Evolutionary conservation across 2,113 vertebrate genomes (phyloP).

Genomic region (Pachycephala philippinensis): DNA sequence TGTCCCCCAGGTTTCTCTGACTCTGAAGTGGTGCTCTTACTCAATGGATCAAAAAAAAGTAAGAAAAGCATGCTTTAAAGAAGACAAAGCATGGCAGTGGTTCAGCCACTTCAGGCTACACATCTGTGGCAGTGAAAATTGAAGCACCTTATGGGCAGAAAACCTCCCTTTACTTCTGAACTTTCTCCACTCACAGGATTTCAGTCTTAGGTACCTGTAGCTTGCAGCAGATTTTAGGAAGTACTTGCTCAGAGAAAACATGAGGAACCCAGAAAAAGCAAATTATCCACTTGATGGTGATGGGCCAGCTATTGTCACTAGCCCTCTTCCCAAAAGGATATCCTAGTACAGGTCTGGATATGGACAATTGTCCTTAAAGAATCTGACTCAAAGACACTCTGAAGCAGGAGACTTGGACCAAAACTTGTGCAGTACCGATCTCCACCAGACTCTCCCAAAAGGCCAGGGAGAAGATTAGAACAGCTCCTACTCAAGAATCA

Average conservation of each 20-base stretch:
- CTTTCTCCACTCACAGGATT: neutral
- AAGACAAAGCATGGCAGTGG: neutral
- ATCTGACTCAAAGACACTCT: neutral
- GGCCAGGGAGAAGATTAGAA: neutral
- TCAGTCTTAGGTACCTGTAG: neutral
- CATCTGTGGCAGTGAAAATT: neutral
- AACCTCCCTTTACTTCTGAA: neutral
- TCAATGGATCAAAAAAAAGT: neutral
- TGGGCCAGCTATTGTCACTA: neutral
- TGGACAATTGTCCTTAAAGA: neutral
- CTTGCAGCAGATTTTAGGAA: neutral
- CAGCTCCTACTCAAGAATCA: neutral
- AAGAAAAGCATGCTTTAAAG: neutral
- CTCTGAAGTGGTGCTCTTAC: neutral
- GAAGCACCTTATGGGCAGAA: neutral
- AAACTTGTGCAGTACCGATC: neutral
- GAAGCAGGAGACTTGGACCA: neutral
- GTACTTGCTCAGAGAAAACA: neutral
- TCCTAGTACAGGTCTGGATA: neutral
- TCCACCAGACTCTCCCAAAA: neutral
- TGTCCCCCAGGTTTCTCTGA: neutral
- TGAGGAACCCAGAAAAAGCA: neutral
- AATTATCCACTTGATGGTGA: neutral
- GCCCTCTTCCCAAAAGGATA: neutral
- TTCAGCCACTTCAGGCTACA: neutral